Evolutionary conservation across 2,797 vertebrate species (phyloP).

Genomic region (Enteromius paludinosus): DNA sequence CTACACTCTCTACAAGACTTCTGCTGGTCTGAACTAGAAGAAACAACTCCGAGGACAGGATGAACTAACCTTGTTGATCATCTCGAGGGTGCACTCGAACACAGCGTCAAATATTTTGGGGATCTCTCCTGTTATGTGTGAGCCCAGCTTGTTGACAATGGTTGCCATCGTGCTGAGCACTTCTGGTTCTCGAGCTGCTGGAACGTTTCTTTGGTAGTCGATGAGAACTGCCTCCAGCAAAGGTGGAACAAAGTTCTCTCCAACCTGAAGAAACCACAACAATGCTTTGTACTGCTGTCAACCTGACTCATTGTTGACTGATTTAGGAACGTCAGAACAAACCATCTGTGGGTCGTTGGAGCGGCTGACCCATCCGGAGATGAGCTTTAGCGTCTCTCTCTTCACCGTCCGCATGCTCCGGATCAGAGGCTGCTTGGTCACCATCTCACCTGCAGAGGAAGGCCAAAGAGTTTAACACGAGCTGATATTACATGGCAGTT

Average conservation of each 20-base stretch:
- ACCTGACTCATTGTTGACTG: neutral
- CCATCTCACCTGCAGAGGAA: slow-evolving; percentile 84
- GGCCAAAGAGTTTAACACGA: neutral
- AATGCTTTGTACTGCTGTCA: no score
- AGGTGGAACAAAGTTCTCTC: slow-evolving; percentile 91
- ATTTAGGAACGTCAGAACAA: neutral
- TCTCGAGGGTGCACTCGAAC: slow-evolving; percentile 92
- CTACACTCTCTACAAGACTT: neutral
- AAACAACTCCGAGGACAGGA: neutral
- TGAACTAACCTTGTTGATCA: slow-evolving; percentile 88
- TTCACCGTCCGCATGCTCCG: slow-evolving; percentile 93
- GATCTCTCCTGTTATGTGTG: slow-evolving; percentile 90
- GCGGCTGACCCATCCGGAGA: slow-evolving; percentile 92
- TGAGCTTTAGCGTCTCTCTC: slow-evolving; percentile 90
- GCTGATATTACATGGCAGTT: neutral
- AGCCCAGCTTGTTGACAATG: slow-evolving; percentile 89
- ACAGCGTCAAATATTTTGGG: slow-evolving; percentile 93
- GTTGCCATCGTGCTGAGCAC: slow-evolving; percentile 93
- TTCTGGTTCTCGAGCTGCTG: slow-evolving; percentile 89
- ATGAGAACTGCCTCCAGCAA: slow-evolving; percentile 90
- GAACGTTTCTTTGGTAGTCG: slow-evolving; percentile 91
- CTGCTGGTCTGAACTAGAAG: neutral
- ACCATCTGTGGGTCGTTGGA: slow-evolving; percentile 92
- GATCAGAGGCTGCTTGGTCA: slow-evolving; percentile 90
- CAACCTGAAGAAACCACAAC: slow-evolving; percentile 75